A percentile compares a stretch with the other conserved stretches of the same genome.
These are phyloP conservation scores for Bradysia coprophila DNA, from an alignment of 1,140 invertebrate species.

Conservation along the genomic window DNA sequence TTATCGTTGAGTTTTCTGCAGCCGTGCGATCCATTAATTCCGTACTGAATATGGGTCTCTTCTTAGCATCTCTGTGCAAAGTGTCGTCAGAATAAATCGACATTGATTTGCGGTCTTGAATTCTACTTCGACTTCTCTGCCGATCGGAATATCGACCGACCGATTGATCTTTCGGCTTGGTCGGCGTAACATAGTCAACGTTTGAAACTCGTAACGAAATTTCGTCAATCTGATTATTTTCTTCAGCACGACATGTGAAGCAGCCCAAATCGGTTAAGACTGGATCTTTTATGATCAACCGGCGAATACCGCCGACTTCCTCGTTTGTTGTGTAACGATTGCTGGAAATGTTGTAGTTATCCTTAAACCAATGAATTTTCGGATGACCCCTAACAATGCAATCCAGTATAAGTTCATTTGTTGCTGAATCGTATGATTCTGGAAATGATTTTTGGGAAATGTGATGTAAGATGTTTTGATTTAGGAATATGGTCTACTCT, in stretches of 20 bases:
- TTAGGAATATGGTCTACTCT: too few species aligned
- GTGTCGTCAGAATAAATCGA: background rate
- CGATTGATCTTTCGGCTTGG: too few species aligned
- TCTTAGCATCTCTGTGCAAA: slow-evolving; percentile 22
- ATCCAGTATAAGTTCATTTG: too few species aligned
- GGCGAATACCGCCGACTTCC: slow-evolving; percentile 37
- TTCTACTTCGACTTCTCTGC: too few species aligned
- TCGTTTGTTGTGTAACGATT: slow-evolving; percentile 33
- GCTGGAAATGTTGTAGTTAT: slow-evolving; percentile 30
- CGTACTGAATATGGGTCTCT: slow-evolving; percentile 66
- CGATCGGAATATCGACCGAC: too few species aligned
- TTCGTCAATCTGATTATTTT: slow-evolving; percentile 16
- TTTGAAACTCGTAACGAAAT: too few species aligned
- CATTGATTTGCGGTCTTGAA: too few species aligned
- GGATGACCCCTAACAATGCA: too few species aligned
- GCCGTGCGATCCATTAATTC: slow-evolving; percentile 56
- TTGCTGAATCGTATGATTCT: too few species aligned
- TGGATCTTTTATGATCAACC: slow-evolving; percentile 37
- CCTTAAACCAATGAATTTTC: slow-evolving; percentile 51
- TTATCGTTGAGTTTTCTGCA: slow-evolving; percentile 48
- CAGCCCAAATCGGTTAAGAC: slow-evolving; percentile 34
- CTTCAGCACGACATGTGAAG: slow-evolving; percentile 42
- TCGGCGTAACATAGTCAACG: too few species aligned
- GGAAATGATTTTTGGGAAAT: too few species aligned
- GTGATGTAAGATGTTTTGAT: too few species aligned